Evolutionary conservation across 2,113 vertebrate species (phyloP), one percentile per base, ranked within the genome.

Genomic region (Phoxinus phoxinus): DNA sequence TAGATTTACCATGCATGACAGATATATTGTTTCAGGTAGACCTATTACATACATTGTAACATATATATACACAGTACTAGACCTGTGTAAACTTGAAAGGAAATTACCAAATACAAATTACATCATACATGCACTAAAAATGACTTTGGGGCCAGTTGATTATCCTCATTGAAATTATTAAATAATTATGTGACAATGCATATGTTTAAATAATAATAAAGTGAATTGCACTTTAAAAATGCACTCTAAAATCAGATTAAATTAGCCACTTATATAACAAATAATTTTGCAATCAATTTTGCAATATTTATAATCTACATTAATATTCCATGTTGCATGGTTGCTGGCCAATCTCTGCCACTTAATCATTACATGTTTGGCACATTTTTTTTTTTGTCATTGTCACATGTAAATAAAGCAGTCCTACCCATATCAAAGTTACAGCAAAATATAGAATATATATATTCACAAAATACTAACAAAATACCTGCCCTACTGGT

Each of bases 1-100:
- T 56, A 79, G 76, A 61, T 61, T 75, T 75, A 75, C 12, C 6
- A 75, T 51, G 73, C 73, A 51, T 27, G 44, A 13, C 44, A 19
- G 37, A 11, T 72, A 72, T 6, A 44, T 6, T 44, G 69, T 44
- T 21, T 61, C 58, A 59, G 4, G 58, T 59, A 59, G 23, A n/a
- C 21, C 58, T 6, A 46, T 56, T 56, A 56, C 13, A 56, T 56
- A 7, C 53, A 56, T 4, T 37, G 32, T 71, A 6, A n/a, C 23
- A 61, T 6, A 53, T 19, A 53, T 56, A 21, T 19, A 56, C 0
- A 56, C 23, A 0, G 67, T 30, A 65, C 6, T 32, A 67, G 27
- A 67, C 27, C 13, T 1, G 30, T 19, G 63, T 32, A 6, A 17
- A 32, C 63, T 65, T 67, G 27, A 6, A 32, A 53, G 51, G 15